Percentiles rank a stretch among this genome's conserved stretches.
These are phyloP conservation scores for Drosophila sturtevanti DNA, from an alignment of 1,140 invertebrate genomes.

Conservation along the genomic window DNA sequence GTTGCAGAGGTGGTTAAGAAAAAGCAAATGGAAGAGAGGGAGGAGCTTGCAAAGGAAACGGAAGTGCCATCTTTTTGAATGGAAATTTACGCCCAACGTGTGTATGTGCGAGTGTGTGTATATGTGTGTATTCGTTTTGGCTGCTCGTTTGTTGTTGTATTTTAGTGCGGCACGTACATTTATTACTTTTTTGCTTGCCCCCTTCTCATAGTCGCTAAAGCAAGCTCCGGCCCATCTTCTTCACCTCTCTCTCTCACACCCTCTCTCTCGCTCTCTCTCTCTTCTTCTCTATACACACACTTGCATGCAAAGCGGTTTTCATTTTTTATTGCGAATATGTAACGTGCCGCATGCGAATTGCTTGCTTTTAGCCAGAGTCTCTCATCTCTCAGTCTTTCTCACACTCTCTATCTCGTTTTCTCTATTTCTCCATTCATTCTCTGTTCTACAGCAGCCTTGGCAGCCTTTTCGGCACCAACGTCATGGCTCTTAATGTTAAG, in stretches of 20 bases:
- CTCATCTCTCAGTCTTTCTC: neutral
- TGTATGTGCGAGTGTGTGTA: constrained; percentile 8
- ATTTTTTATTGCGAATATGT: constrained; percentile 79
- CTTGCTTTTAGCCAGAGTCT: constrained; percentile 56
- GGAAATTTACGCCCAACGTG: constrained; percentile 68
- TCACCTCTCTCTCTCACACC: constrained; percentile 14
- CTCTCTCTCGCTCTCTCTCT: constrained; percentile 15
- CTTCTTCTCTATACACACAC: constrained; percentile 45
- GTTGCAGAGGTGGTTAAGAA: too few relatives aligned
- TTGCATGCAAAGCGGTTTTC: constrained; percentile 76
- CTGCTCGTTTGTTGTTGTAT: constrained; percentile 41
- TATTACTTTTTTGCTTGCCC: constrained; percentile 65
- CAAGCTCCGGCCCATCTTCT: neutral
- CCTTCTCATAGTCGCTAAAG: neutral
- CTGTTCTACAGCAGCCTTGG: constrained; percentile 25
- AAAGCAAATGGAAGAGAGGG: neutral
- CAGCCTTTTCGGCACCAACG: constrained; percentile 58
- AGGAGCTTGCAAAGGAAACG: constrained; percentile 31
- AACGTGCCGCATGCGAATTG: constrained; percentile 80
- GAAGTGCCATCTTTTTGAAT: constrained; percentile 54
- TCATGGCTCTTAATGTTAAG: constrained; percentile 74
- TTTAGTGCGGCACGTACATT: constrained; percentile 76
- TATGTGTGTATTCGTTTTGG: constrained; percentile 5
- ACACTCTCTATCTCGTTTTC: neutral
- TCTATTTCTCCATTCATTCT: neutral